Evolutionary conservation across 2,888 invertebrate genomes (phyloP).

Genomic region (Eulithis prunata): DNA sequence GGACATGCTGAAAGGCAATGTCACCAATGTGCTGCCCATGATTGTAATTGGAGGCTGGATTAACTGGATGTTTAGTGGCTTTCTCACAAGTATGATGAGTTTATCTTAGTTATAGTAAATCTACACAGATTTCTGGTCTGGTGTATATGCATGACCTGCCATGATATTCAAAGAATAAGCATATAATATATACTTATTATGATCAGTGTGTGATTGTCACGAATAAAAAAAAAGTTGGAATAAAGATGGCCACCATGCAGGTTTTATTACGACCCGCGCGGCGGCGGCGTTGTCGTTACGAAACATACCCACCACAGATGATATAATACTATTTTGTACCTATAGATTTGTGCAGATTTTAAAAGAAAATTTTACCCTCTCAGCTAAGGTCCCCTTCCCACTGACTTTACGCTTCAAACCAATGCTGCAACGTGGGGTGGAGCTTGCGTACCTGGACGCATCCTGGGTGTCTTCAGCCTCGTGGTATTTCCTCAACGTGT

Average conservation of each 20-base stretch:
- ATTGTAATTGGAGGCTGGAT: conserved; percentile 99
- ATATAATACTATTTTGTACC: no score
- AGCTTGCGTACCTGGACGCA: conserved; percentile 97
- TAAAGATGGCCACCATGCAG: no score
- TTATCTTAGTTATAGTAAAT: no score
- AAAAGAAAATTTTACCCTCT: background rate
- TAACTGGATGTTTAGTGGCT: conserved; percentile 99
- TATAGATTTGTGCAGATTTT: conserved; percentile 24
- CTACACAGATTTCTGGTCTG: no score
- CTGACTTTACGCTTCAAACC: conserved; percentile 99
- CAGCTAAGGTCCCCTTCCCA: conserved; percentile 99
- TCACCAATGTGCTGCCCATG: conserved; percentile 99
- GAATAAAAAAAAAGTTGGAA: no score
- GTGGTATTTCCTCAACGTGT: conserved; percentile 99
- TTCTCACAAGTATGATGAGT: conserved; percentile 92
- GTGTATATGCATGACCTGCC: no score
- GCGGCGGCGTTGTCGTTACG: no score
- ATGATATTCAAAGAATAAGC: no score
- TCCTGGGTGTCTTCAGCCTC: conserved; percentile 99
- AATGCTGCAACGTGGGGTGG: conserved; percentile 99
- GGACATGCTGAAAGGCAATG: conserved; percentile 99
- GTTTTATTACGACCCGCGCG: no score
- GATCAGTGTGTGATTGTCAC: no score
- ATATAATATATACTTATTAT: no score
- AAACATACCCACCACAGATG: no score